Percentiles rank a stretch among this genome's conserved stretches.
Evolutionary conservation across 2,888 invertebrate species (phyloP).

Genomic region (Andrena camellia): DNA sequence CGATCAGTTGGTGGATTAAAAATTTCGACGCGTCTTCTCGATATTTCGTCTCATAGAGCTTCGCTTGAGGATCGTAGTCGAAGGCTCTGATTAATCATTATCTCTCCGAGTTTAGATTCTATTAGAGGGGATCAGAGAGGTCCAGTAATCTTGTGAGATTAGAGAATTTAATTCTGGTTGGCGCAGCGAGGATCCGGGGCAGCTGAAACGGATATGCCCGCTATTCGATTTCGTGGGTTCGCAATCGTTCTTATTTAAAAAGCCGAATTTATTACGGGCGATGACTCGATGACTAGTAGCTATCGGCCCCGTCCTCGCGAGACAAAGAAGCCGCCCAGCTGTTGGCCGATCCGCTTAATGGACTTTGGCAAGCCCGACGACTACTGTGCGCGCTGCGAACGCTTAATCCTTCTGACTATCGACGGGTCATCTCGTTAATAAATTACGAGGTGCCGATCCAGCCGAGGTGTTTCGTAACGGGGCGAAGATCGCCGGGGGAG

Average conservation of each 20-base stretch:
- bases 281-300: slow-evolving; percentile 59
- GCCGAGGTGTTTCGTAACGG: slow-evolving; percentile 43
- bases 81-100: not conserved
- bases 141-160: too few relatives aligned
- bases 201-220: not conserved
- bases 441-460: slow-evolving; percentile 61
- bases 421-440: slow-evolving; percentile 65
- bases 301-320: slow-evolving; percentile 43
- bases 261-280: slow-evolving; percentile 46
- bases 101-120: not conserved
- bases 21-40: not conserved
- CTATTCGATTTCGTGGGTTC: not conserved
- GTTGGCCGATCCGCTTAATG: slow-evolving; percentile 62
- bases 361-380: slow-evolving; percentile 63
- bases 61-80: too few relatives aligned
- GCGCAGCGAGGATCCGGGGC: not conserved
- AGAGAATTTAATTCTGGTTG: too few relatives aligned
- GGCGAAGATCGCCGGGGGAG: slow-evolving; percentile 15
- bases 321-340: slow-evolving; percentile 65
- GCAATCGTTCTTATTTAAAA: slow-evolving; percentile 44
- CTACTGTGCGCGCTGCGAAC: slow-evolving; percentile 54
- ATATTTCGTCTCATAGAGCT: not conserved
- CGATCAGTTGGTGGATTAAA: too few relatives aligned
- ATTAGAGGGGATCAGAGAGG: not conserved
- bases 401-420: slow-evolving; percentile 58